A percentile compares a stretch with the other conserved stretches of the same genome.
Evolutionary conservation across 2,113 vertebrate species (phyloP).

Genomic region (Neolamprologus longior): DNA sequence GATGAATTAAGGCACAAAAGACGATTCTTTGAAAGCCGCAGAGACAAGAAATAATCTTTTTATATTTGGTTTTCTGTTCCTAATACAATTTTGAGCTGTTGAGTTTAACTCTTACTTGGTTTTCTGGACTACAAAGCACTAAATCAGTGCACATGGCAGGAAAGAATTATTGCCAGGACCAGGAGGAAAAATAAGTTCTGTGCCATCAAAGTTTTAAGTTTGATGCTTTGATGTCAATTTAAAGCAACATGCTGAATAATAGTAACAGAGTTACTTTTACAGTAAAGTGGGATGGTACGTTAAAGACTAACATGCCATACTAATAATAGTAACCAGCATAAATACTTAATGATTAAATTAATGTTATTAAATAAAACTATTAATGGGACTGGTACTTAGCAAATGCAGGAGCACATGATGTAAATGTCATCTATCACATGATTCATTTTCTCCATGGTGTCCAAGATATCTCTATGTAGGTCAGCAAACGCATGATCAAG

Average conservation of each 20-base stretch:
- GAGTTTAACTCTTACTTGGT: background rate
- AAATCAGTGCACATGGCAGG: background rate
- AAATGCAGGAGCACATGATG: constrained; percentile 42
- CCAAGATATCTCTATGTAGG: constrained; percentile 3
- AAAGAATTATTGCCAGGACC: background rate
- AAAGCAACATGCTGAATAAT: background rate
- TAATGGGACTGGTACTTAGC: constrained; percentile 2
- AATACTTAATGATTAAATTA: constrained; percentile 23
- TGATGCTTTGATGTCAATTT: background rate
- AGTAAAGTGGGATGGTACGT: background rate
- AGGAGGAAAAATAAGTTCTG: background rate
- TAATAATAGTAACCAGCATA: background rate
- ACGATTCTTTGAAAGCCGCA: background rate
- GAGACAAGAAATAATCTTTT: background rate
- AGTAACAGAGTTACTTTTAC: background rate
- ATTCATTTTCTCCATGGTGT: background rate
- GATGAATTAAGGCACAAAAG: background rate
- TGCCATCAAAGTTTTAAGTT: background rate
- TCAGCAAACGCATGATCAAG: background rate
- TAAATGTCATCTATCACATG: constrained; percentile 50
- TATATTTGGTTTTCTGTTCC: background rate
- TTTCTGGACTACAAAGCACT: background rate
- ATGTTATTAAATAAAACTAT: constrained; percentile 48
- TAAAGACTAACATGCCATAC: background rate
- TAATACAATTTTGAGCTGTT: background rate